phyloP scores from a whole-genome alignment of 2,888 invertebrate species.

The Antheraea yamamai region DNA sequence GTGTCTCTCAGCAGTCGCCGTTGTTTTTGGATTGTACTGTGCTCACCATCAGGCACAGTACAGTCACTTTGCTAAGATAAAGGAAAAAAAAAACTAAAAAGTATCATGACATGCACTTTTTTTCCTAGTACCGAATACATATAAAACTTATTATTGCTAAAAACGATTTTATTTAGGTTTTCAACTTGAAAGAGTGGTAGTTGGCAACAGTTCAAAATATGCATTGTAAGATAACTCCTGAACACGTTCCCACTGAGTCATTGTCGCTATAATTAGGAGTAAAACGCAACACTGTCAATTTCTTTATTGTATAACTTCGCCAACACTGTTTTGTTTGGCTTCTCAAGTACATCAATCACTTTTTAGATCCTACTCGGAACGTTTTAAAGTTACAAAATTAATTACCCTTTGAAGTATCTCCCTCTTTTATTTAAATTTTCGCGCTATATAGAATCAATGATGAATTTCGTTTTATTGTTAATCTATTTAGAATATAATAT shows the following conservation, averaged over 20 bases:
- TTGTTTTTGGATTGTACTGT: too few species aligned
- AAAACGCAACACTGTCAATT: neutral
- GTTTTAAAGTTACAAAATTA: conserved; percentile 5
- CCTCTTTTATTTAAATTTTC: neutral
- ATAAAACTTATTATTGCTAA: too few species aligned
- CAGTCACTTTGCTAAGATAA: too few species aligned
- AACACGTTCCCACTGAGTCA: neutral
- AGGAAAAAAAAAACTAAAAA: too few species aligned
- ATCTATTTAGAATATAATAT: too few species aligned
- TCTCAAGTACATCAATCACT: conserved; percentile 5
- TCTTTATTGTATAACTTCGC: conserved; percentile 9
- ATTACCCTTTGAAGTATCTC: conserved; percentile 11
- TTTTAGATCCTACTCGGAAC: neutral
- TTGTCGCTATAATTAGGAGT: neutral
- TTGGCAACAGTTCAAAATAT: neutral
- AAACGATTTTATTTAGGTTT: too few species aligned
- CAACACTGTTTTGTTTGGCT: neutral
- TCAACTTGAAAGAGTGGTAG: too few species aligned
- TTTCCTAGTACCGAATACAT: too few species aligned
- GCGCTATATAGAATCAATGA: neutral
- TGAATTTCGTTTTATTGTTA: neutral
- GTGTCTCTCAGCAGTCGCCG: too few species aligned
- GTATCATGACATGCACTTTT: too few species aligned
- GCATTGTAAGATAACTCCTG: neutral
- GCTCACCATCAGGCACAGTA: too few species aligned